phyloP scores from a whole-genome alignment of 2,888 invertebrate genomes.

The Pachydiplax longipennis region DNA sequence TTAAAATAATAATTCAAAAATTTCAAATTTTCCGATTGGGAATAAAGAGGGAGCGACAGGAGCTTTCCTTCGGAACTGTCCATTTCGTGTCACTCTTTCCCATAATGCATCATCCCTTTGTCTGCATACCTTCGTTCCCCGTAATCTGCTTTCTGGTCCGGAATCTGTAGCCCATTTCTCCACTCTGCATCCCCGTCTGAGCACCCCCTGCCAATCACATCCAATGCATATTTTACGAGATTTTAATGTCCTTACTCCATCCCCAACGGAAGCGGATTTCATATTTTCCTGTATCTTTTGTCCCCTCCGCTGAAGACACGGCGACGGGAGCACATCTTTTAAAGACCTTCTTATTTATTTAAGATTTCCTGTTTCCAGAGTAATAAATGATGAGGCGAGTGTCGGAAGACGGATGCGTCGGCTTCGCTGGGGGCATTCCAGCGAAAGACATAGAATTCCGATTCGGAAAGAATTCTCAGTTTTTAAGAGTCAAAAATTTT shows the following conservation, averaged over 20 bases:
- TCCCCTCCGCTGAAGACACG: neutral
- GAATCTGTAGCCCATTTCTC: neutral
- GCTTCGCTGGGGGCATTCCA: neutral
- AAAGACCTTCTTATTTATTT: neutral
- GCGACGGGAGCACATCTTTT: neutral
- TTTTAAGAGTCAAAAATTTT: no score
- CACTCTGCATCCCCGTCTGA: neutral
- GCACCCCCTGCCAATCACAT: neutral
- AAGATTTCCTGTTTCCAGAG: neutral
- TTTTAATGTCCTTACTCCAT: constrained; percentile 14
- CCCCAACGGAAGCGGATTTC: neutral
- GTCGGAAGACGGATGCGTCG: neutral
- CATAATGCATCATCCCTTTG: neutral
- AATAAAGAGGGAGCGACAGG: neutral
- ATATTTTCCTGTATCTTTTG: neutral
- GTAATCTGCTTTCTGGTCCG: neutral
- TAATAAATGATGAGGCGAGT: constrained; percentile 12
- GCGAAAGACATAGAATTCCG: neutral
- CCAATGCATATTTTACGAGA: constrained; percentile 27
- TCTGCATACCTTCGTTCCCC: neutral
- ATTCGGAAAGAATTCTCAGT: neutral
- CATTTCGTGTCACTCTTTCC: neutral
- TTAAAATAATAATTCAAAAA: neutral
- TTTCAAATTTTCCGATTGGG: neutral
- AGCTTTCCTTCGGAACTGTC: neutral